A percentile compares a stretch with the other conserved stretches of the same genome.
Conservation (phyloP, 1,140 invertebrate species). For the Drosophila virilis region DNA sequence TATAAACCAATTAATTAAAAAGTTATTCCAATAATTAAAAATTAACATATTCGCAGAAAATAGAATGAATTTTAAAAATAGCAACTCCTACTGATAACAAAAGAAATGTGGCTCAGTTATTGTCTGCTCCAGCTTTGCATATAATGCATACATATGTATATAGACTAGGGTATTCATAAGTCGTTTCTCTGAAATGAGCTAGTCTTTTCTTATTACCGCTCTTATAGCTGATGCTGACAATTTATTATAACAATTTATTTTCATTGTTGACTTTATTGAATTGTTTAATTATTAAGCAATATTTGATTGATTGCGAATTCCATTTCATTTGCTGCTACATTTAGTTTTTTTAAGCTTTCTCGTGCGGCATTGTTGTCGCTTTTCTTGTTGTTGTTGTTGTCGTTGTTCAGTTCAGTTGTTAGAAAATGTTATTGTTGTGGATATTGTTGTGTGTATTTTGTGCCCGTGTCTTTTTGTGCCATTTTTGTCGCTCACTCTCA, state of each 20-base stretch:
- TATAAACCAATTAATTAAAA: too few relatives aligned
- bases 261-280: conserved; percentile 79
- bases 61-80: too few relatives aligned
- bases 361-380: conserved; percentile 36
- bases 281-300: conserved; percentile 84
- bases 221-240: conserved; percentile 48
- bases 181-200: background rate
- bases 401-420: conserved; percentile 53
- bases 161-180: conserved; percentile 22
- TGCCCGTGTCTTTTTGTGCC: conserved; percentile 43
- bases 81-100: too few relatives aligned
- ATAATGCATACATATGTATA: background rate
- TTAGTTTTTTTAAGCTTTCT: conserved; percentile 77
- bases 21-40: too few relatives aligned
- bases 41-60: too few relatives aligned
- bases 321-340: conserved; percentile 70
- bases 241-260: conserved; percentile 63
- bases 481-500: conserved; percentile 73
- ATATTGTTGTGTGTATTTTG: conserved; percentile 34
- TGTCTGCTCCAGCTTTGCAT: too few relatives aligned
- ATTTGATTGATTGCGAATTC: conserved; percentile 83
- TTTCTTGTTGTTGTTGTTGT: conserved; percentile 29
- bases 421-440: conserved; percentile 45
- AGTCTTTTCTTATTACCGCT: conserved; percentile 38
- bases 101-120: too few relatives aligned